Evolutionary conservation across 2,113 vertebrate species (phyloP), one percentile per base, ranked within the genome.

Genomic region (Saguinus midas): DNA sequence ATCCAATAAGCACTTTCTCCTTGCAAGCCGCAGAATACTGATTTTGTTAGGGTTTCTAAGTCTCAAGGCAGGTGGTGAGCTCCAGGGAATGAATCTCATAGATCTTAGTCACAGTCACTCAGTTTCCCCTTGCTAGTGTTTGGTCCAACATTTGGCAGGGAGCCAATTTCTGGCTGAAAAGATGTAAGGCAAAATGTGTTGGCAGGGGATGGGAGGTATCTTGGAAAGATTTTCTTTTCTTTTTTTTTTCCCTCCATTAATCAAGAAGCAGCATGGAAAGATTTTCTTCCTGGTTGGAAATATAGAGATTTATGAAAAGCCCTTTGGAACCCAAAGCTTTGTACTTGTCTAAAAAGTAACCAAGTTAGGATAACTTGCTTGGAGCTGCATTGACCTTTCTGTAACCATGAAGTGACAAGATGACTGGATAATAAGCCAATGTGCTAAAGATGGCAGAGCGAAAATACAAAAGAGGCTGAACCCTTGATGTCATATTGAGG

Each of bases 241-340:
- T 29, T 27, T 27, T 27, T 27, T 29, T 32, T 14, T 6, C 57
- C 61, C 61, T 64, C 27, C 27, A 6, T 12, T 64, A 64, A 64
- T 29, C 61, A 64, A 64, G 61, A 64, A 64, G 27, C 61, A 64
- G 27, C 61, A 14, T 2, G 6, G 27, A 64, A 14, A 64, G 12
- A 57, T 50, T 80, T 91, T 85, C 35, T 52, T 93, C 20, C 61
- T 87, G n/a, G 57, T 75, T 64, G n/a, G 95, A 96, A 95, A n/a
- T 45, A 57, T 18, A 94, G 48, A 90, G 25, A 85, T 40, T 84
- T 96, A 6, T 45, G 23, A 76, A 50, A 94, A 79, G 4, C 0
- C 20, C 21, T 55, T 91, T 55, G 55, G 52, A 35, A 12, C 52
- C 14, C 64, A 70, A 72, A 81, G 11, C 48, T 73, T 92, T 87